Conservation (phyloP, 2,888 invertebrate species). For the Cylloceria caligata region DNA sequence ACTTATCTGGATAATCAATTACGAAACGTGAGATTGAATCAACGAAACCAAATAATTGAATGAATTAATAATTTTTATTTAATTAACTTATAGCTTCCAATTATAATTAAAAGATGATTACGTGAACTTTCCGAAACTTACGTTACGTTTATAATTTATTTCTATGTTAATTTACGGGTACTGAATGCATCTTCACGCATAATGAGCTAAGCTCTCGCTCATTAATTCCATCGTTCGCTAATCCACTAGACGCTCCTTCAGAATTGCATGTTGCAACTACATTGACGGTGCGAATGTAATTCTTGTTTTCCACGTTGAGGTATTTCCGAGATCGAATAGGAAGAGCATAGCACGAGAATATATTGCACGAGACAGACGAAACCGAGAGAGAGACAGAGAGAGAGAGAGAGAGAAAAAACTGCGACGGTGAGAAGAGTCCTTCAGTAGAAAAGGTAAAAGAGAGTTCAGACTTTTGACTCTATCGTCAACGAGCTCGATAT, state of each 20-base stretch:
- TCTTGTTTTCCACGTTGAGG: neutral
- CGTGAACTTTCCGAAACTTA: neutral
- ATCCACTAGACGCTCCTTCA: neutral
- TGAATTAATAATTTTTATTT: neutral
- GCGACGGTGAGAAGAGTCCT: slow-evolving; percentile 9
- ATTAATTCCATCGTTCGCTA: neutral
- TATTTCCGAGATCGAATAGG: slow-evolving; percentile 7
- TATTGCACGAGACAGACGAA: too few relatives aligned
- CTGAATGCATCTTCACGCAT: neutral
- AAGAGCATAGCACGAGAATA: neutral
- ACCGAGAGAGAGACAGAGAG: too few relatives aligned
- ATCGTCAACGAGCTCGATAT: neutral
- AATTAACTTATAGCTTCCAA: neutral
- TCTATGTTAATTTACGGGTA: neutral
- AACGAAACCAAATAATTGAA: too few relatives aligned
- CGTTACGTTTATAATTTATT: neutral
- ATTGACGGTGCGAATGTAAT: neutral
- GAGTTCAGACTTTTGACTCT: slow-evolving; percentile 13
- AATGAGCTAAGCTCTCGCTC: neutral
- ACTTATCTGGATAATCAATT: neutral
- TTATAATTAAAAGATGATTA: neutral
- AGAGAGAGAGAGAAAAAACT: neutral
- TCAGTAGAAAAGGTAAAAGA: slow-evolving; percentile 6
- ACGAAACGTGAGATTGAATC: neutral
- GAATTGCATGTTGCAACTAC: neutral